A percentile compares a stretch with the other conserved stretches of the same genome.
phyloP scores from a whole-genome alignment of 1,140 invertebrate genomes.

The Portunus trituberculatus region DNA sequence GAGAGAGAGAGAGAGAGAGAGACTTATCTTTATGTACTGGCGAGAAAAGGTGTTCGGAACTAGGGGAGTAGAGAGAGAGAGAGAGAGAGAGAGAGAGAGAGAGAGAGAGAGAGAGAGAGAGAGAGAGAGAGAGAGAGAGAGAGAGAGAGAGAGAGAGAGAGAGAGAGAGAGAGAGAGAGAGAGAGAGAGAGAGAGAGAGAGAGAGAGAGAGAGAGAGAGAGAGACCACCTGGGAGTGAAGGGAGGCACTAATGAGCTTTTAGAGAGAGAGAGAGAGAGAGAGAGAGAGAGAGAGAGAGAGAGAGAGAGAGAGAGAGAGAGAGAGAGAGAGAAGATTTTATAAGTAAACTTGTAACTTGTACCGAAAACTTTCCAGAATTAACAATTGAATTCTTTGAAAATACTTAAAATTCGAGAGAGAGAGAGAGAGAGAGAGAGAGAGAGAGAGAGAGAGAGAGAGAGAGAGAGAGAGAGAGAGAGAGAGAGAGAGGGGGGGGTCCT shows the following conservation, averaged over 20 bases:
- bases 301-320: too few species aligned
- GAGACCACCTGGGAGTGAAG: neutral
- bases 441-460: constrained; percentile 5
- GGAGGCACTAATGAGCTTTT: constrained; percentile 1
- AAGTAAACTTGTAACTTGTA: neutral
- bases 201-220: neutral
- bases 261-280: neutral
- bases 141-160: too few species aligned
- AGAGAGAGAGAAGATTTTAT: too few species aligned
- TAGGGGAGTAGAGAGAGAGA: too few species aligned
- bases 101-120: too few species aligned
- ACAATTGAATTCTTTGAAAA: neutral
- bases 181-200: neutral
- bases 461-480: constrained; percentile 33
- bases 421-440: constrained; percentile 1
- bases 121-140: too few species aligned
- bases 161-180: neutral
- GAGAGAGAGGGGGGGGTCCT: neutral
- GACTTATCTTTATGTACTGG: too few species aligned
- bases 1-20: too few species aligned
- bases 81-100: too few species aligned
- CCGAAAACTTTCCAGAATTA: neutral
- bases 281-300: neutral
- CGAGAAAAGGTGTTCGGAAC: too few species aligned
- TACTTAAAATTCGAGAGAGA: neutral